A percentile compares a stretch with the other conserved stretches of the same genome.
Evolutionary conservation across 1,140 invertebrate genomes (phyloP).

Genomic region (Euwallacea similis): DNA sequence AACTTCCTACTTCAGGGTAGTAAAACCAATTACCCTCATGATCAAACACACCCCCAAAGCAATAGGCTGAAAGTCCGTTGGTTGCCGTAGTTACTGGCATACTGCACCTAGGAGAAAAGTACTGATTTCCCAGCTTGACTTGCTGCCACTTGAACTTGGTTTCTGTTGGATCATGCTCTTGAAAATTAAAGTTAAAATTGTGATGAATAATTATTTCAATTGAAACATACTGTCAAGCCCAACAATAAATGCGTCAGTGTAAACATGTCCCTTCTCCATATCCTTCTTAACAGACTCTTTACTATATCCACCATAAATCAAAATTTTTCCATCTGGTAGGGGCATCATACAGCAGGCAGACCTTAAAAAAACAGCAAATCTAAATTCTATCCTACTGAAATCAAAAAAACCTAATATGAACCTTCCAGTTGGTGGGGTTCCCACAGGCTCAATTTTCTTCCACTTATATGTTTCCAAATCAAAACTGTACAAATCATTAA

Average conservation of each 20-base stretch:
- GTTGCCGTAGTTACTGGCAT: slow-evolving; percentile 55
- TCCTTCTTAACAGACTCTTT: slow-evolving; percentile 78
- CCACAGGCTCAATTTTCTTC: slow-evolving; percentile 71
- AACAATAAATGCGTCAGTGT: slow-evolving; percentile 82
- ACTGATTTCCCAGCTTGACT: slow-evolving; percentile 69
- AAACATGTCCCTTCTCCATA: slow-evolving; percentile 77
- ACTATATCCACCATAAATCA: slow-evolving; percentile 88
- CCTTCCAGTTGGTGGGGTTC: slow-evolving; percentile 65
- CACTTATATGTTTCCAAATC: slow-evolving; percentile 80
- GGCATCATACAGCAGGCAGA: slow-evolving; percentile 74
- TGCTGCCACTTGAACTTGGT: slow-evolving; percentile 76
- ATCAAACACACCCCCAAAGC: slow-evolving; percentile 81
- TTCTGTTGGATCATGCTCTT: slow-evolving; percentile 64
- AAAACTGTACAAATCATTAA: slow-evolving; percentile 85
- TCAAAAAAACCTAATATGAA: slow-evolving; percentile 3
- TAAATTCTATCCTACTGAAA: background rate
- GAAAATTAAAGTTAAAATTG: slow-evolving; percentile 38
- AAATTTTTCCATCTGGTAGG: slow-evolving; percentile 64
- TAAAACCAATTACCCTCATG: slow-evolving; percentile 62
- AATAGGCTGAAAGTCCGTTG: slow-evolving; percentile 62
- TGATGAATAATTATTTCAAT: background rate
- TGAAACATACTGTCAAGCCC: slow-evolving; percentile 64
- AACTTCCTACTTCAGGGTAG: background rate
- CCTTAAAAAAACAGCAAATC: slow-evolving; percentile 47
- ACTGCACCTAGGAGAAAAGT: slow-evolving; percentile 70